Base-by-base conservation (phyloP, 2,113 vertebrate genomes). In the Embiotoca jacksoni region DNA sequence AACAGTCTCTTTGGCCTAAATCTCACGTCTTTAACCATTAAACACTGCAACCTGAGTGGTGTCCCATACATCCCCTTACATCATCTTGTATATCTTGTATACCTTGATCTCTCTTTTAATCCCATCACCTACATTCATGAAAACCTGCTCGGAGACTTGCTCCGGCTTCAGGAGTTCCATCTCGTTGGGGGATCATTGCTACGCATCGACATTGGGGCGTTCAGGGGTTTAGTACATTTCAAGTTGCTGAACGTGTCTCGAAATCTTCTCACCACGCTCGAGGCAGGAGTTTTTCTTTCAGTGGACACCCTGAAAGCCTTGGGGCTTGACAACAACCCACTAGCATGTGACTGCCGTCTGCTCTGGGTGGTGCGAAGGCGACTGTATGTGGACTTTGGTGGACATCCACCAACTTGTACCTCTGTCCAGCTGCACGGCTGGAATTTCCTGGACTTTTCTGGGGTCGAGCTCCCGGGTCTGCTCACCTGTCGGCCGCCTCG, bases 321-420 rank as follows among this genome's bases (percentile, higher is more conserved):
- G 15, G 82, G 95, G 16, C 87, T 97, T 30, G 95, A 96, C 0
- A 78, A 87, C 11, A 98, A 97, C 81, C 96, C 96, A 0, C 71
- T 97, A 32, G 92, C 92, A 2, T 98, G 97, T 1, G 97, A 98
- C 79, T 98, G 97, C 70, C 94, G 96, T 3, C 94, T 97, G 63
- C 93, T 96, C 50, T 98, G 96, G 97, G 72, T 97, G 46, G 85
- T 95, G 10, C 91, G 81, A 10, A 90, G 92, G 1, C 91, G 89
- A 1, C 32, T 46, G n/a, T 69, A 56, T 33, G 87, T 96, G 33
- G 84, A 93, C 79, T 96, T 96, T 3, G 94, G 94, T 3, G 67
- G 81, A 0, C 81, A 58, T 2, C 85, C 89, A 0, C 96, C 96
- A 0, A 87, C 91, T 33, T 98, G 97, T 0, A 86, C 93, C 23